phyloP scores from a whole-genome alignment of 2,888 invertebrate genomes.

The Rutpela maculata region DNA sequence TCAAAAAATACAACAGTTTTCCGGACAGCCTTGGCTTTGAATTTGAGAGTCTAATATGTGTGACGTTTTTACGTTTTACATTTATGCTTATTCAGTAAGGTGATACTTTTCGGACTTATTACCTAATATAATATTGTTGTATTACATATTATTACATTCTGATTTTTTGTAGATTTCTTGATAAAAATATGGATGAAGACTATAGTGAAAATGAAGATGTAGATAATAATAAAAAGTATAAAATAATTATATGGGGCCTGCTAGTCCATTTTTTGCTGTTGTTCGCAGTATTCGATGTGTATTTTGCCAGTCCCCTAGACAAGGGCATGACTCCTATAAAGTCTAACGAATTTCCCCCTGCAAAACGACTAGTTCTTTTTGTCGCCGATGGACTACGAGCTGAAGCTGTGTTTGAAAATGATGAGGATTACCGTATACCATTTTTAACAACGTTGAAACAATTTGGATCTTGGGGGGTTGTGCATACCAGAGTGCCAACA shows the following conservation, averaged over 20 bases:
- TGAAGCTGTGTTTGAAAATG: slow-evolving; percentile 69
- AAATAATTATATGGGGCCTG: slow-evolving; percentile 73
- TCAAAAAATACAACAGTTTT: too few relatives aligned
- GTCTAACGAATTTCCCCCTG: slow-evolving; percentile 76
- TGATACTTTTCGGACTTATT: too few relatives aligned
- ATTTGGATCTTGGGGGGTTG: slow-evolving; percentile 86
- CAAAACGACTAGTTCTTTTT: slow-evolving; percentile 89
- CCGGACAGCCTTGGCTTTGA: too few relatives aligned
- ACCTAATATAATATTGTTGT: too few relatives aligned
- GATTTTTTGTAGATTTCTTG: neutral
- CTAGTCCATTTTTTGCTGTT: slow-evolving; percentile 85
- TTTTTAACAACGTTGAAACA: slow-evolving; percentile 70
- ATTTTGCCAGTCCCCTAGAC: slow-evolving; percentile 93
- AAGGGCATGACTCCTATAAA: slow-evolving; percentile 79
- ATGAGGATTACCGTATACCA: slow-evolving; percentile 54
- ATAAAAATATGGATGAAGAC: slow-evolving; percentile 44
- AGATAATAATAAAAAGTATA: slow-evolving; percentile 54
- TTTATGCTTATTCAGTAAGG: too few relatives aligned
- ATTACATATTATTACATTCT: neutral
- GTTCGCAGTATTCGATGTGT: slow-evolving; percentile 92
- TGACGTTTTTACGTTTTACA: too few relatives aligned
- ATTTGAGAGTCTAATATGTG: too few relatives aligned
- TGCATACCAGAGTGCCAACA: slow-evolving; percentile 95
- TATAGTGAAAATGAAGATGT: slow-evolving; percentile 27
- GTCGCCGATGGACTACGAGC: slow-evolving; percentile 95